Base-by-base conservation (phyloP, 1,140 invertebrate genomes). In the Macrocentrus cingulum region DNA sequence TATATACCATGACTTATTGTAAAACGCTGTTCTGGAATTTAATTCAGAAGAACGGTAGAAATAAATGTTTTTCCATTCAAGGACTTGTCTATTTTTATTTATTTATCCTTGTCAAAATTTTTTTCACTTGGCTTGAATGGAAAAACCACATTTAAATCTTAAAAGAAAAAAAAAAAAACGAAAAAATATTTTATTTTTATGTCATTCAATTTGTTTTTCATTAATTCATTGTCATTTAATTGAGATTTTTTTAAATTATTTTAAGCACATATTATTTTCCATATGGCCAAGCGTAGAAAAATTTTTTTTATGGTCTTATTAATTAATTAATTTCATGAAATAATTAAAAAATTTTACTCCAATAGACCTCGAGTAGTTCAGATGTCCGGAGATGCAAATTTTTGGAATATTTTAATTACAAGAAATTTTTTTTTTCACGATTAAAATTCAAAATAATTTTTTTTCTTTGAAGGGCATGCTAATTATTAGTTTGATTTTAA, bases 51-150 rank as follows among this genome's bases (percentile, higher is more conserved):
- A 70, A 75, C 71, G 29, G 67, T 76, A 73, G 67, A 77, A 79
- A 79, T 79, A 79, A 79, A 79, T 71, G 73, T 79, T 79, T 77
- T 77, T 77, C 76, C 76, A 79, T 77, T 79, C 76, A 76, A 77
- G 72, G 67, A 75, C 60, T 75, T 62, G 72, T 74, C 68, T 75
- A 58, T 70, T 70, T 73, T 79, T 75, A 74, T 78, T 77, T 75
- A 69, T 76, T 56, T 57, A 53, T 68, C 71, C 72, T 69, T 56
- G 52, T 71, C 68, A 67, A 76, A 76, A 72, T 74, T 70, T 69
- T 72, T 76, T 69, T 77, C 72, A 72, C 69, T 76, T 76, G 71
- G 74, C 73, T 77, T 78, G 76, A 78, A 78, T 78, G 76, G 76
- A 78, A 78, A 77, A 78, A 77, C 74, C 66, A 11, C 32, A 19